Evolutionary conservation across 2,888 invertebrate genomes (phyloP), one percentile per base, ranked within the genome.

Genomic region (Ptychoptera contaminata): DNA sequence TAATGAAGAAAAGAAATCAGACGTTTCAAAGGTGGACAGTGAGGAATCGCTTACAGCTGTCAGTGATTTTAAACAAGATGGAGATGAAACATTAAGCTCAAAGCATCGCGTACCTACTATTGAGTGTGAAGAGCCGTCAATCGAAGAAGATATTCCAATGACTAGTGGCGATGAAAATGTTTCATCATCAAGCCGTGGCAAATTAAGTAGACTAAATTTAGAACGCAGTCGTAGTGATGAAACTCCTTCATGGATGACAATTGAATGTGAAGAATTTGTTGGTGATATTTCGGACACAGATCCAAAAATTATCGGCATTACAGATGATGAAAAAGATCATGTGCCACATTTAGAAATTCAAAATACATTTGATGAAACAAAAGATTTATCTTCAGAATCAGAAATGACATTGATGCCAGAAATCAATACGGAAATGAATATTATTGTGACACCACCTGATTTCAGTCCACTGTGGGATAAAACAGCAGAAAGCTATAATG

Each of bases 31-130:
- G 50, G 67, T 71, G 1, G 68, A 64, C 3, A 79, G 79, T 52
- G 77, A 76, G 54, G 79, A 80, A 54, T 79, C 79, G 7, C 62
- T 79, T 49, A 79, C 79, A 1, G 77, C 77, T 61, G 73, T 76
- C 0, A 76, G 74, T 52, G 76, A 77, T 39, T 56, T 76, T 32
- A 76, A 73, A 58, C 64, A 66, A 12, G 63, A 64, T 51, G 44
- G 44, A 10, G 46, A 49, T 44, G 68, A 68, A n/a, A 70, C 69
- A 37, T 62, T 58, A 45, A 57, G 57, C 0, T 15, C 32, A 14
- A 23, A 23, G 7, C 62, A 62, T 45, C 56, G 64, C 2, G 63
- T 65, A 8, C 65, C 65, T n/a, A 66, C 65, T 4, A 66, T 65
- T 31, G 66, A 66, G 47, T 66, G 65, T 44, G 64, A 66, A 46